Base-by-base conservation (phyloP, 2,797 vertebrate species). In the Lagodon rhomboides region DNA sequence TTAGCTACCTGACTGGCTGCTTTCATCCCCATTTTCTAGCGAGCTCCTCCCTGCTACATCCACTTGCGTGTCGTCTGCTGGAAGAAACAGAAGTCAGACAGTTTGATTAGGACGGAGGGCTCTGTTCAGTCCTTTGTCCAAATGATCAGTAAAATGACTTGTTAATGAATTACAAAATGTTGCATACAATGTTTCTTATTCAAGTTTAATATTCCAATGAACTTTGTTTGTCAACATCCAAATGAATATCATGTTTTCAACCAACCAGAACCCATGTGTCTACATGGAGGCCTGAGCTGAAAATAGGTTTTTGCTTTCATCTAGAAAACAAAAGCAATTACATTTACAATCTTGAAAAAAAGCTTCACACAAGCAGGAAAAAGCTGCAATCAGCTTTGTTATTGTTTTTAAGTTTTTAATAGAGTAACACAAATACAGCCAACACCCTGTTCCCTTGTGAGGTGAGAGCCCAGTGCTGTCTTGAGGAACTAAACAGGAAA, bases 1-100 rank as follows among this genome's bases (percentile, higher is more conserved):
- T 43, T 30, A 62, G 23, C 41, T 75, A 94, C 94, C 91, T 91
- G 88, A 76, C 41, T 88, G 85, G 79, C 77, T 85, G 81, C 68
- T 77, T 30, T 87, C 90, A 22, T 7, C 73, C 2, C 77, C 91
- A 65, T 89, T 92, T 60, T 86, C 70, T 53, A 62, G 54, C 15
- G 56, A 80, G 41, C 61, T 60, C 3, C 16, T 67, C 38, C 18
- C 87, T 3, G 77, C 54, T 30, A 9, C 46, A 17, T 64, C 84
- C 22, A 4, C 72, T 61, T 58, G 50, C 46, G 79, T 16, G 23
- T 73, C 64, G 12, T 87, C 87, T 92, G 73, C 4, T 3, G n/a
- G 20, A 34, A 17, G 25, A 82, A 69, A 81, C 5, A 55, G 30
- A 0, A 68, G 51, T 50, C 27, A 77, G 49, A 60, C 7, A 55